Conservation (phyloP, 2,113 vertebrate species). For the Chunga burmeisteri region DNA sequence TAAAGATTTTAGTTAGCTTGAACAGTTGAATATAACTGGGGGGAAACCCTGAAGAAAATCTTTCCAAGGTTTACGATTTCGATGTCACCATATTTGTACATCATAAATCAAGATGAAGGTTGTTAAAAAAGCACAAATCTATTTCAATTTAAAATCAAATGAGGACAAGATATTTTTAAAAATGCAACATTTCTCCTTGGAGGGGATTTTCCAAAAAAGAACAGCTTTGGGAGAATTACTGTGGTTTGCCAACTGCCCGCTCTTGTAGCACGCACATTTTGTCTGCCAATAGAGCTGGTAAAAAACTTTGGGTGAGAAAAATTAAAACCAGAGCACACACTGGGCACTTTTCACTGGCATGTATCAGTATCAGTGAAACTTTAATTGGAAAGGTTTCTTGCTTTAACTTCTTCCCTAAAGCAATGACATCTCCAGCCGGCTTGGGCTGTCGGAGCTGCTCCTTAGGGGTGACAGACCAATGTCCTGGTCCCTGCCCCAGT, state of each 20-base stretch:
- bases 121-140: background rate
- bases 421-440: background rate
- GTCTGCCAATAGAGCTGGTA: background rate
- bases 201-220: background rate
- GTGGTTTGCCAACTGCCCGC: background rate
- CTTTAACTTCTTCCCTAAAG: background rate
- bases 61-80: background rate
- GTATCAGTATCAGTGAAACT: background rate
- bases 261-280: background rate
- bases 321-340: background rate
- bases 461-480: rapidly evolving
- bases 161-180: background rate
- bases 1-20: background rate
- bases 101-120: background rate
- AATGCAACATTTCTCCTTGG: background rate
- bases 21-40: background rate
- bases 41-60: background rate
- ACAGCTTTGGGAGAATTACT: background rate
- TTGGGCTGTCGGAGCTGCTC: background rate
- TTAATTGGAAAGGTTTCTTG: background rate
- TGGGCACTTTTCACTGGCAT: background rate
- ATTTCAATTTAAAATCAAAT: background rate
- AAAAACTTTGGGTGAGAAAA: background rate
- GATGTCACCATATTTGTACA: background rate
- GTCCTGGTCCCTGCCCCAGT: background rate